These are phyloP conservation scores for Patella pellucida DNA, from an alignment of 2,888 invertebrate species.

Conservation along the genomic window DNA sequence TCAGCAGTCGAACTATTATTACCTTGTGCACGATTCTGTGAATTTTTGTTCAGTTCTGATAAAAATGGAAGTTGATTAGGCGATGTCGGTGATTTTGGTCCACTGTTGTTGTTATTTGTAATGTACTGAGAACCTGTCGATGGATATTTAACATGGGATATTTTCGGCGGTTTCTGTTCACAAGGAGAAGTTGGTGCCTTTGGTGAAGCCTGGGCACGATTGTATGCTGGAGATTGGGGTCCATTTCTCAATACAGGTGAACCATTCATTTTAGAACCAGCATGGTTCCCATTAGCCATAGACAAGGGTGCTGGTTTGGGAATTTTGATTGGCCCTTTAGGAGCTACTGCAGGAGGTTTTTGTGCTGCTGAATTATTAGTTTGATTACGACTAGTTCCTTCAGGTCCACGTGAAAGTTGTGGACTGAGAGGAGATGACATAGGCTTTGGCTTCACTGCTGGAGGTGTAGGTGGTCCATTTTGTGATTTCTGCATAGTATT, in stretches of 20 bases:
- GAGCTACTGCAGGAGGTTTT: constrained; percentile 29
- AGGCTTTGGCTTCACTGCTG: constrained; percentile 19
- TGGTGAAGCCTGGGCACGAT: constrained; percentile 4
- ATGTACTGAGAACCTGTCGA: constrained; percentile 32
- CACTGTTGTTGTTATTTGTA: constrained; percentile 34
- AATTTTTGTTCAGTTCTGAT: constrained; percentile 46
- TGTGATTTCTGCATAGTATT: constrained; percentile 25
- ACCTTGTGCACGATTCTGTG: constrained; percentile 13
- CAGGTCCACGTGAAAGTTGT: constrained; percentile 11
- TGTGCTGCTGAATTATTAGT: constrained; percentile 23
- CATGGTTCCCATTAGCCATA: constrained; percentile 10
- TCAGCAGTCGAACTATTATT: neutral
- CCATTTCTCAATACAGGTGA: constrained; percentile 9
- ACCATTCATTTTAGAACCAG: neutral
- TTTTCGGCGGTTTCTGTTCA: constrained; percentile 21
- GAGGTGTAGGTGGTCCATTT: constrained; percentile 22
- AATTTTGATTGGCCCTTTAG: constrained; percentile 14
- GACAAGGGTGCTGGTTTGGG: constrained; percentile 13
- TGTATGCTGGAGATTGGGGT: neutral
- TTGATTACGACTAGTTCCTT: constrained; percentile 16
- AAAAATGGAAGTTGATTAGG: constrained; percentile 48
- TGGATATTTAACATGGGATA: constrained; percentile 34
- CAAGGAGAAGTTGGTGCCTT: constrained; percentile 13
- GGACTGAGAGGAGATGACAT: constrained; percentile 14
- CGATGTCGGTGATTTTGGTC: constrained; percentile 34